phyloP scores from a whole-genome alignment of 2,113 vertebrate genomes.

The Macheiramphus alcinus region DNA sequence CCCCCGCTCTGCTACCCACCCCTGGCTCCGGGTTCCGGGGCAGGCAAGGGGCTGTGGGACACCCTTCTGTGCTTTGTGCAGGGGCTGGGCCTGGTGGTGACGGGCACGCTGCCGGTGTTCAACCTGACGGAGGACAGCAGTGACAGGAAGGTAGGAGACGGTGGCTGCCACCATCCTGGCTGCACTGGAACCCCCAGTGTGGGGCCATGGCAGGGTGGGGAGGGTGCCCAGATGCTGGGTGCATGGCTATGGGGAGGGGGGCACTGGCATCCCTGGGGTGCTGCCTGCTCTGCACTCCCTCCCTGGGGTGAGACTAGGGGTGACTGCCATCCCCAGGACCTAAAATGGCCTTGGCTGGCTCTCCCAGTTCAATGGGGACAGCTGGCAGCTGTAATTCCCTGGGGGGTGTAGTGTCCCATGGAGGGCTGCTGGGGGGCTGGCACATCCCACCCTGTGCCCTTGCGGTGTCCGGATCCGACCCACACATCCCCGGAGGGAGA shows the following conservation, averaged over 20 bases:
- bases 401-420: neutral
- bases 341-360: neutral
- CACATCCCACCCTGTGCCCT: neutral
- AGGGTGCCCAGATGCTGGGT: neutral
- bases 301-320: neutral
- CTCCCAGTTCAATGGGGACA: neutral
- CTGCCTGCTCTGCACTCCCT: neutral
- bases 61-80: constrained; percentile 47
- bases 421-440: neutral
- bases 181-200: neutral
- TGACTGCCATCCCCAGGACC: neutral
- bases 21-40: neutral
- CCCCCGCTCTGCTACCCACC: neutral
- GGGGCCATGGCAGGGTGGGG: neutral
- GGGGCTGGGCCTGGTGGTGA: constrained; percentile 95
- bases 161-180: neutral
- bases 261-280: neutral
- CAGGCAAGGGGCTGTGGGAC: neutral
- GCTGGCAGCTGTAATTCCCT: neutral
- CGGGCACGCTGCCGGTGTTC: constrained; percentile 95
- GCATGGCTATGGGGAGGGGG: accelerated
- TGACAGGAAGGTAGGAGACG: constrained; percentile 79
- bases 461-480: neutral
- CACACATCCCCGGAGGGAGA: accelerated
- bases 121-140: constrained; percentile 88